Evolutionary conservation across 2,888 invertebrate genomes (phyloP).

Genomic region (Mechanitis mazaeus): DNA sequence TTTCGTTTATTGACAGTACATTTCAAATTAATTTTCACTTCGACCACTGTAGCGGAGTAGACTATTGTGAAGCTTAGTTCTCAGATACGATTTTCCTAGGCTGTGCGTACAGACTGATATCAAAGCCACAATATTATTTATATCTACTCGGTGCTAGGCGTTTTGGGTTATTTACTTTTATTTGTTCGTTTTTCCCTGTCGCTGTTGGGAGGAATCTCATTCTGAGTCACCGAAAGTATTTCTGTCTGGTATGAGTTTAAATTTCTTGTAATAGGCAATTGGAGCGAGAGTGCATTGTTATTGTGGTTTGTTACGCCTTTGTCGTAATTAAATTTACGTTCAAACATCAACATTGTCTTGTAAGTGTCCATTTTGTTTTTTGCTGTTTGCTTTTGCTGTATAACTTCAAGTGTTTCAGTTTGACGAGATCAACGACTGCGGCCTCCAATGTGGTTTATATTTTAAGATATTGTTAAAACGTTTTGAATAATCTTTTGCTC

Average conservation of each 20-base stretch:
- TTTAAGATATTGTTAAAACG: too few relatives aligned
- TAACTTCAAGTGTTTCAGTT: too few relatives aligned
- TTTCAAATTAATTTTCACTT: constrained; percentile 56
- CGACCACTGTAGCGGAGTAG: constrained; percentile 49
- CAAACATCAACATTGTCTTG: background rate
- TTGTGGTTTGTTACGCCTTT: constrained; percentile 16
- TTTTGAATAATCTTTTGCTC: background rate
- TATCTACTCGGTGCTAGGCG: constrained; percentile 58
- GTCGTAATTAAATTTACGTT: constrained; percentile 9
- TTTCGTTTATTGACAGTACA: constrained; percentile 40
- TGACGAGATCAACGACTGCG: too few relatives aligned
- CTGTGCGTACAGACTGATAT: constrained; percentile 39
- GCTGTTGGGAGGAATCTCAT: constrained; percentile 36
- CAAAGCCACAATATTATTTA: constrained; percentile 62
- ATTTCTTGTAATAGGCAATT: constrained; percentile 10
- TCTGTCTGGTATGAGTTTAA: constrained; percentile 20
- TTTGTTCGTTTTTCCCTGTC: constrained; percentile 47
- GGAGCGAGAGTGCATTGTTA: constrained; percentile 16
- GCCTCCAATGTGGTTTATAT: too few relatives aligned
- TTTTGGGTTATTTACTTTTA: constrained; percentile 65
- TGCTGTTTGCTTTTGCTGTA: too few relatives aligned
- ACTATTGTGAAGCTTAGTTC: constrained; percentile 30
- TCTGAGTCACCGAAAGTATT: constrained; percentile 30
- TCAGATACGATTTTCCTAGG: constrained; percentile 6
- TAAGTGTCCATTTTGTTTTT: background rate